Conservation (phyloP, 2,888 invertebrate genomes). For the Cheilosia vulpina region DNA sequence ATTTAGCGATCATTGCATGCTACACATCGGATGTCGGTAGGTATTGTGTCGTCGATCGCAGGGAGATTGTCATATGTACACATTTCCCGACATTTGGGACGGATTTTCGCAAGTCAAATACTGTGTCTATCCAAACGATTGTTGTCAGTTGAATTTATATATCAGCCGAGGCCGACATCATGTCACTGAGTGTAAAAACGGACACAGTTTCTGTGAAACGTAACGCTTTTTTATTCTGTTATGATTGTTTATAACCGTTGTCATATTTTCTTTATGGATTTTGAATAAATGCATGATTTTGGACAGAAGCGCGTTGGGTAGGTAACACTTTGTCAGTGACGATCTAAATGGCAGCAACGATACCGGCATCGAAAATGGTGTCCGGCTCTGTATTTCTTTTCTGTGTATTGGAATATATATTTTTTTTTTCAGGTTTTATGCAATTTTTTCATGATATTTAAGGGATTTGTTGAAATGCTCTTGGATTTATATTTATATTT, state of each 20-base stretch:
- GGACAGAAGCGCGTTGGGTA: background rate
- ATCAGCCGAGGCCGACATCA: conserved; percentile 51
- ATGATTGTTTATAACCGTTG: conserved; percentile 55
- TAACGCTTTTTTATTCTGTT: conserved; percentile 66
- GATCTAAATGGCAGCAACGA: background rate
- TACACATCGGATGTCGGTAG: conserved; percentile 21
- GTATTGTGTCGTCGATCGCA: conserved; percentile 9
- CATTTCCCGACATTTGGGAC: conserved; percentile 45
- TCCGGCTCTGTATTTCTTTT: too few relatives aligned
- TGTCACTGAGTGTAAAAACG: conserved; percentile 73
- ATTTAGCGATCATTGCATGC: conserved; percentile 54
- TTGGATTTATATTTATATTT: too few relatives aligned
- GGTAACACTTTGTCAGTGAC: background rate
- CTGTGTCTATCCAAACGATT: conserved; percentile 64
- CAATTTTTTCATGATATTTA: too few relatives aligned
- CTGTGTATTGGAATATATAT: too few relatives aligned
- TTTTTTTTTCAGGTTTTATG: background rate
- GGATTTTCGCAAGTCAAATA: conserved; percentile 39
- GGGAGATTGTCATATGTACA: conserved; percentile 3
- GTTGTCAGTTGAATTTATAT: conserved; percentile 72
- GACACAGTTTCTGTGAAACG: conserved; percentile 74
- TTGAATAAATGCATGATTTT: conserved; percentile 62
- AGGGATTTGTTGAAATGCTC: too few relatives aligned
- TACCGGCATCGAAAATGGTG: background rate
- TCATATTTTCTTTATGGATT: conserved; percentile 41